A percentile compares a stretch with the other conserved stretches of the same genome.
Conservation (phyloP, 2,113 vertebrate genomes). For the Anoplopoma fimbria region DNA sequence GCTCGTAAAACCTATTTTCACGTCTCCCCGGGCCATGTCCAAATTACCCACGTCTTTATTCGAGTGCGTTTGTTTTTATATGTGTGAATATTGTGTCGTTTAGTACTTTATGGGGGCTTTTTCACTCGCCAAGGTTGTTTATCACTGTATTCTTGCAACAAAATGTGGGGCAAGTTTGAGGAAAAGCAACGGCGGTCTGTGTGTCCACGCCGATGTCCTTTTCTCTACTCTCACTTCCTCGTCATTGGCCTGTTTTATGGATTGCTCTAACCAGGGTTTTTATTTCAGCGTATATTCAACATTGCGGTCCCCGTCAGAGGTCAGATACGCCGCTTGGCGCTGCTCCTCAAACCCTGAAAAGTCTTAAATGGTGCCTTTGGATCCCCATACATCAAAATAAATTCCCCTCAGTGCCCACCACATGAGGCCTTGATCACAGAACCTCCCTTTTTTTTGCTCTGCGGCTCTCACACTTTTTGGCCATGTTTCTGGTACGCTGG, state of each 20-base stretch:
- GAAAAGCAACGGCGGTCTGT: slow-evolving; percentile 38
- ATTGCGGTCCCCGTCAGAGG: slow-evolving; percentile 66
- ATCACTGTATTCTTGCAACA: slow-evolving; percentile 50
- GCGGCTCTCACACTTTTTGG: slow-evolving; percentile 80
- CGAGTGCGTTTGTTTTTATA: slow-evolving; percentile 79
- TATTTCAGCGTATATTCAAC: slow-evolving; percentile 62
- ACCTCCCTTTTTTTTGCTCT: slow-evolving; percentile 70
- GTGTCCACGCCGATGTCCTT: slow-evolving; percentile 42
- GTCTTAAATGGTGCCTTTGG: slow-evolving; percentile 79
- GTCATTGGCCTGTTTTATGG: slow-evolving; percentile 61
- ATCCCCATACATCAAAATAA: slow-evolving; percentile 80
- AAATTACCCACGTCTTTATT: slow-evolving; percentile 76
- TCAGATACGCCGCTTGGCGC: slow-evolving; percentile 71
- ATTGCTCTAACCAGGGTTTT: slow-evolving; percentile 56
- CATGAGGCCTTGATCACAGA: slow-evolving; percentile 78
- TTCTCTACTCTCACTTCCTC: slow-evolving; percentile 50
- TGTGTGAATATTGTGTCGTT: slow-evolving; percentile 75
- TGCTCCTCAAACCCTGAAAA: slow-evolving; percentile 65
- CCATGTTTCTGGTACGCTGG: slow-evolving; percentile 80
- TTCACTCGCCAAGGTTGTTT: slow-evolving; percentile 65
- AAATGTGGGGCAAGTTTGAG: slow-evolving; percentile 30
- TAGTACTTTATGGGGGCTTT: slow-evolving; percentile 65
- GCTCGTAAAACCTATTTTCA: slow-evolving; percentile 81
- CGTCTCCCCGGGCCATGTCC: slow-evolving; percentile 69
- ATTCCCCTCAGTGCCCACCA: slow-evolving; percentile 71